Evolutionary conservation across 2,888 invertebrate genomes (phyloP).

Genomic region (Orthosia cruda): DNA sequence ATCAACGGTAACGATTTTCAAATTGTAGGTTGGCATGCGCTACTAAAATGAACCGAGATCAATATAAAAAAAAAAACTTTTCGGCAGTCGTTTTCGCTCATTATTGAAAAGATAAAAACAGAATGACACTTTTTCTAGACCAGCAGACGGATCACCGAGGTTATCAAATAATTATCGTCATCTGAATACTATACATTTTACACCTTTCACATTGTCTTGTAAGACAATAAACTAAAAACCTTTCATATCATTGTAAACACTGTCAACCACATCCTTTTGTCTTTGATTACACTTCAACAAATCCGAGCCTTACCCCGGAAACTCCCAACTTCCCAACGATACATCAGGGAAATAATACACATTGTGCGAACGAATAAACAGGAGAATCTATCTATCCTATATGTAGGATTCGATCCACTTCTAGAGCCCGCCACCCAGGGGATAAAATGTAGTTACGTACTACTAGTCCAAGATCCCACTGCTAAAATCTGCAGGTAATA

Average conservation of each 20-base stretch:
- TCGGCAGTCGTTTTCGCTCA: too few species aligned
- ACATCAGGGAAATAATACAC: conserved; percentile 57
- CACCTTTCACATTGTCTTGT: not conserved
- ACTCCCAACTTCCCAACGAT: conserved; percentile 25
- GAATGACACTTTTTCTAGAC: too few species aligned
- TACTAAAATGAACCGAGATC: too few species aligned
- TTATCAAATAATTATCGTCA: not conserved
- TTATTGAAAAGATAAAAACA: too few species aligned
- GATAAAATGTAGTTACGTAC: conserved; percentile 50
- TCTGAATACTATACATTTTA: not conserved
- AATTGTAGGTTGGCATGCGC: too few species aligned
- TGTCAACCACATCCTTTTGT: not conserved
- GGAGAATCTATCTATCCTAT: conserved; percentile 32
- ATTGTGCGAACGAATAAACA: conserved; percentile 56
- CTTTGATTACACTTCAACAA: conserved; percentile 11
- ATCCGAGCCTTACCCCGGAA: not conserved
- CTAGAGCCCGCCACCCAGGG: conserved; percentile 32
- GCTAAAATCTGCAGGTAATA: too few species aligned
- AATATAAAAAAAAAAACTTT: too few species aligned
- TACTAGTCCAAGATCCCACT: too few species aligned
- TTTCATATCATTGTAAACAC: not conserved
- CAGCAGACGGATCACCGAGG: too few species aligned
- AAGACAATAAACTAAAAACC: not conserved
- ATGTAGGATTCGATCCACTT: conserved; percentile 50
- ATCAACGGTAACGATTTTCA: too few species aligned